Base-by-base conservation (phyloP, 2,797 vertebrate species). In the Lepilemur septentrionalis region DNA sequence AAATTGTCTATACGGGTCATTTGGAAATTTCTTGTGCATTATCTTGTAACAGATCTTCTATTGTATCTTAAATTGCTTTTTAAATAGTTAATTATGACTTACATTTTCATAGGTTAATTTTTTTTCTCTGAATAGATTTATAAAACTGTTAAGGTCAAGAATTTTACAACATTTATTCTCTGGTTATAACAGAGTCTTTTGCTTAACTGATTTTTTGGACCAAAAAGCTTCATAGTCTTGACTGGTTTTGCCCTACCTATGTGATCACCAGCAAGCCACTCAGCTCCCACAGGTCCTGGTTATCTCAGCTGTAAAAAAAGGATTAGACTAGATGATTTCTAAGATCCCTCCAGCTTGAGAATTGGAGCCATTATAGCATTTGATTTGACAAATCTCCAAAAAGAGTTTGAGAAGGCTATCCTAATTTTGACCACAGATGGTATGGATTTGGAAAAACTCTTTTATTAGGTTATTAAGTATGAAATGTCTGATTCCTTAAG, bases 1-100 rank as follows among this genome's bases (percentile, higher is more conserved):
- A 94, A 89, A 28, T 20, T 79, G 15, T 72, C 75, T 90, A 41
- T 48, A 50, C 2, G 76, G n/a, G 35, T 89, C 46, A 35, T 78
- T 89, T 91, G 61, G 57, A 82, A 86, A 67, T 73, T 94, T 92
- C 35, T 95, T 79, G 0, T 75, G 20, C 81, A 81, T 23, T 95
- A 59, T 11, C 14, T 78, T 82, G 20, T 79, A 59, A 87, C 28
- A 94, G 76, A 70, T 43, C 38, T 67, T 92, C 67, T 78, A 20
- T 81, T 90, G 20, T 50, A 96, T 82, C 41, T 63, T 92, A 30
- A 48, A 55, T 89, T 89, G 17, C 67, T 95, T 96, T 95, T 88
- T n/a, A 76, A 92, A 72, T 75, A 90, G 22, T 67, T 89, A 63
- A 78, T 89, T 76, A 25, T 73, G n/a, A 79, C 83, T 70, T 94